Conservation (phyloP, 1,140 invertebrate species). For the Hypothenemus hampei region DNA sequence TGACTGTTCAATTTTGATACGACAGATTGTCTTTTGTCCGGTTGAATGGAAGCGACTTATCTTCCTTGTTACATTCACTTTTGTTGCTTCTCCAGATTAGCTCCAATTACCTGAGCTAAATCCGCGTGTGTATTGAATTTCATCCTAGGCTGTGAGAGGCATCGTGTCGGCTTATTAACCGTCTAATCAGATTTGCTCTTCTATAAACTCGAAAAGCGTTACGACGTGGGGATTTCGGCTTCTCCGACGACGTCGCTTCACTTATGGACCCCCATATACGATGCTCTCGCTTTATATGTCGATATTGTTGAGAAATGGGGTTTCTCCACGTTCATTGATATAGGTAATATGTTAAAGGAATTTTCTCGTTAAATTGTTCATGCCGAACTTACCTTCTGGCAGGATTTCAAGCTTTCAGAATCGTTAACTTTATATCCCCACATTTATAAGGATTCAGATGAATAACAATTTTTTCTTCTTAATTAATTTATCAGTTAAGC, state of each 20-base stretch:
- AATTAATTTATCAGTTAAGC: too few relatives aligned
- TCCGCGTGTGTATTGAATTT: constrained; percentile 24
- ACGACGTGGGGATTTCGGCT: constrained; percentile 9
- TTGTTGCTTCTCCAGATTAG: constrained; percentile 23
- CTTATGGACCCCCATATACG: constrained; percentile 17
- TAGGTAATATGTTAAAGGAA: constrained; percentile 20
- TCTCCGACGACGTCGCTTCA: constrained; percentile 13
- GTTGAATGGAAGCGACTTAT: too few relatives aligned
- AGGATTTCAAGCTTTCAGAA: constrained; percentile 1
- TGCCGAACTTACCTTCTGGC: neutral
- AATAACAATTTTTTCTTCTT: too few relatives aligned
- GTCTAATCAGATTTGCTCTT: constrained; percentile 25
- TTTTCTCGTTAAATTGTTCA: constrained; percentile 16
- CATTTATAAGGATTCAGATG: too few relatives aligned
- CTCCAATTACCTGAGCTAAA: constrained; percentile 21
- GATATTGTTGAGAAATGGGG: constrained; percentile 22
- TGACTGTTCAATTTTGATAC: too few relatives aligned
- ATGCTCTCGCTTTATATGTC: constrained; percentile 15
- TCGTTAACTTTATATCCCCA: neutral
- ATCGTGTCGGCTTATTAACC: constrained; percentile 21
- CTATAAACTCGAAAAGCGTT: constrained; percentile 26
- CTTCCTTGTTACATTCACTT: constrained; percentile 10
- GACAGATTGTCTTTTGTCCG: too few relatives aligned
- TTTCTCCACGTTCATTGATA: constrained; percentile 12
- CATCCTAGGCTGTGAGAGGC: too few relatives aligned